Percentiles rank a stretch among this genome's conserved stretches.
Evolutionary conservation across 1,140 invertebrate species (phyloP).

Genomic region (Geopemphigus sp.): DNA sequence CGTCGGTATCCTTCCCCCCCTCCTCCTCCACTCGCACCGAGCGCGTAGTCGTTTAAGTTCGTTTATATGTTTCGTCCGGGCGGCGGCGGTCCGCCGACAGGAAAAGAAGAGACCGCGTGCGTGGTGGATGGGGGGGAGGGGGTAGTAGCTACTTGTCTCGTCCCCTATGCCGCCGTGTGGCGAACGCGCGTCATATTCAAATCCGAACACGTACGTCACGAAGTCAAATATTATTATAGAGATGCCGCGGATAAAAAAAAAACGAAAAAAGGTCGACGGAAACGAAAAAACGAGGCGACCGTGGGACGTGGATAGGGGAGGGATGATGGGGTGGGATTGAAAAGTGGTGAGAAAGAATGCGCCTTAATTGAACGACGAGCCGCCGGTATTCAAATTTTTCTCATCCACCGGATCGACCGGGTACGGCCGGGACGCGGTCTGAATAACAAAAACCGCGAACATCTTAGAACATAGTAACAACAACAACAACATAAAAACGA

Average conservation of each 20-base stretch:
- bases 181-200: not conserved
- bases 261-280: not conserved
- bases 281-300: too few species aligned
- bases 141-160: too few species aligned
- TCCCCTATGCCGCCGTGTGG: too few species aligned
- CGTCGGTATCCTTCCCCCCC: not conserved
- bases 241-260: not conserved
- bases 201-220: slow-evolving; percentile 20
- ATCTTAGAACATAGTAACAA: not conserved
- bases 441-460: slow-evolving; percentile 25
- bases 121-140: too few species aligned
- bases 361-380: slow-evolving; percentile 16
- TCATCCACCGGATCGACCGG: too few species aligned
- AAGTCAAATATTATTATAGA: not conserved
- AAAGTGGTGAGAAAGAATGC: not conserved
- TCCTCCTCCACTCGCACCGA: too few species aligned
- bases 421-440: not conserved
- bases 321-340: too few species aligned
- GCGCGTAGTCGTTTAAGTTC: not conserved
- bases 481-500: not conserved
- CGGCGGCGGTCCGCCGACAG: too few species aligned
- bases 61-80: too few species aligned
- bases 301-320: too few species aligned
- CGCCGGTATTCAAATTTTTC: slow-evolving; percentile 12
- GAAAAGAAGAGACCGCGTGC: too few species aligned